A percentile compares a stretch with the other conserved stretches of the same genome.
These are phyloP conservation scores for Rhimphoctona megacephalus DNA, from an alignment of 2,888 invertebrate species.

Conservation along the genomic window DNA sequence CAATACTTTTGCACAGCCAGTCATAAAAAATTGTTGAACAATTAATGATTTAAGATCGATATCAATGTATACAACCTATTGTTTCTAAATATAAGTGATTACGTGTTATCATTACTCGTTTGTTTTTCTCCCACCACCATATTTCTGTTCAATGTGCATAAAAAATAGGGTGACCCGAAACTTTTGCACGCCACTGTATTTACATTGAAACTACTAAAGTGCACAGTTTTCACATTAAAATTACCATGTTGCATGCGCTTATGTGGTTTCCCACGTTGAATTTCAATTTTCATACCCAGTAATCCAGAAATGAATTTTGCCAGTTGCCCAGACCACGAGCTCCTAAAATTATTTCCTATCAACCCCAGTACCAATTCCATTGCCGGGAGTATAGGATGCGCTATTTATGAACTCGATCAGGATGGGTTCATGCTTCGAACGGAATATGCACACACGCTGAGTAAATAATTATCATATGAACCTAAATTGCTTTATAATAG, in stretches of 20 bases:
- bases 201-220: not conserved
- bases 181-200: too few relatives aligned
- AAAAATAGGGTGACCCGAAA: too few relatives aligned
- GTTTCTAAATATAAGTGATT: too few relatives aligned
- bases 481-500: slow-evolving; percentile 21
- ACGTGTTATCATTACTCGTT: too few relatives aligned
- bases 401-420: slow-evolving; percentile 23
- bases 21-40: too few relatives aligned
- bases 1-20: too few relatives aligned
- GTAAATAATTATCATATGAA: slow-evolving; percentile 10
- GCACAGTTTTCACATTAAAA: not conserved
- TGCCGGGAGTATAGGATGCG: not conserved
- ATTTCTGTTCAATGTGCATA: too few relatives aligned
- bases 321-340: slow-evolving; percentile 21
- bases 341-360: slow-evolving; percentile 9
- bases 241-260: not conserved
- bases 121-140: too few relatives aligned
- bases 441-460: not conserved
- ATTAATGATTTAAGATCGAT: too few relatives aligned
- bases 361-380: not conserved
- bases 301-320: slow-evolving; percentile 52
- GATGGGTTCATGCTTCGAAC: slow-evolving; percentile 2
- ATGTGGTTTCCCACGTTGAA: not conserved
- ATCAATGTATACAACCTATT: too few relatives aligned
- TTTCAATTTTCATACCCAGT: slow-evolving; percentile 7